Conservation (phyloP, 2,888 invertebrate species). For the Watsonalla binaria region DNA sequence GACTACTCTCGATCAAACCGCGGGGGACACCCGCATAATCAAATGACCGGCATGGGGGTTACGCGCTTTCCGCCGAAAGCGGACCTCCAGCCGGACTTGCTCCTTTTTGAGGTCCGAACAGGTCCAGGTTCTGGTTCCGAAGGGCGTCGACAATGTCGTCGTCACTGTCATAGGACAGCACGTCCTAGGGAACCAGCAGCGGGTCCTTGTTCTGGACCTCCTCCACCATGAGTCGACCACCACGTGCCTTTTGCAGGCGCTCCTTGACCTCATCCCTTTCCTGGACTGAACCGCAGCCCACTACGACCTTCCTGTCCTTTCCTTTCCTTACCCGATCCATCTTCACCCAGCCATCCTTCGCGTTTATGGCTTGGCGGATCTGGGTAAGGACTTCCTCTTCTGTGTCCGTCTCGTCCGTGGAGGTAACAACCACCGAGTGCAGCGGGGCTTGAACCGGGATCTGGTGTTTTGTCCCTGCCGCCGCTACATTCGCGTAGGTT, state of each 20-base stretch:
- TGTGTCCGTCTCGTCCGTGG: neutral
- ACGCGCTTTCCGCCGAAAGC: neutral
- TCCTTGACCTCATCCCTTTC: conserved; percentile 1
- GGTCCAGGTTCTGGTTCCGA: neutral
- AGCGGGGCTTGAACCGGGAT: neutral
- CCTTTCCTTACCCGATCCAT: neutral
- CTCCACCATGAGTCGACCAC: neutral
- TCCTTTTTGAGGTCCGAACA: no score
- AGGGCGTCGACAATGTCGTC: conserved; percentile 3
- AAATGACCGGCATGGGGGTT: no score
- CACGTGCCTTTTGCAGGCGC: neutral
- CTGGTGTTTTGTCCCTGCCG: neutral
- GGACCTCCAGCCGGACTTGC: neutral
- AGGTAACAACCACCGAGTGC: neutral
- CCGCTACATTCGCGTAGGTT: neutral
- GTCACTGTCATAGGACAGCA: neutral
- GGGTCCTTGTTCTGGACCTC: neutral
- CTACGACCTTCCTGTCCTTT: no score
- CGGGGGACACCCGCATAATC: no score
- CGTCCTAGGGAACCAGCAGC: neutral
- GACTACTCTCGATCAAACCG: no score
- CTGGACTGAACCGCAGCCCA: neutral
- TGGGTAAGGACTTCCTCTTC: neutral
- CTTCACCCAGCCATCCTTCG: conserved; percentile 1
- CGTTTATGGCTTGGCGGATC: conserved; percentile 5